These are phyloP conservation scores for Lordiphosa collinella DNA, from an alignment of 1,140 invertebrate species.

Conservation along the genomic window DNA sequence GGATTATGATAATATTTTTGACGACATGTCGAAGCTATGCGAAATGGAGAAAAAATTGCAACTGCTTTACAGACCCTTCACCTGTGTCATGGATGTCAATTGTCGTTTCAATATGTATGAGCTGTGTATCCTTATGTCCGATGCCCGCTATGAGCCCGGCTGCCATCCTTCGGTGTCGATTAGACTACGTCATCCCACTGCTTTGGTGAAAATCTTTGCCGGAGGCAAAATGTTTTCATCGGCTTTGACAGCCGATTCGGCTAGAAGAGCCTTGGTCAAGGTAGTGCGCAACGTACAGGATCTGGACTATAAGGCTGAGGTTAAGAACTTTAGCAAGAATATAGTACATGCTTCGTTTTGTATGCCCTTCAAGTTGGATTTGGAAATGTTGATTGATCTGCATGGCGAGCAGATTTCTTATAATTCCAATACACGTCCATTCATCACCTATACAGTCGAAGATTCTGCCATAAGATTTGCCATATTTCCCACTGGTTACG, in stretches of 20 bases:
- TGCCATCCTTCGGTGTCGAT: constrained; percentile 35
- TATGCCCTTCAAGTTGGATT: constrained; percentile 51
- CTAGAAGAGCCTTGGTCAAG: constrained; percentile 28
- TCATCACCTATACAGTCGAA: constrained; percentile 44
- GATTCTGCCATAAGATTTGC: constrained; percentile 31
- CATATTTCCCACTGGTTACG: constrained; percentile 46
- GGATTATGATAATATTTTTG: constrained; percentile 39
- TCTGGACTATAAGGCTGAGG: constrained; percentile 39
- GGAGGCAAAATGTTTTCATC: constrained; percentile 31
- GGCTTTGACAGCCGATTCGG: constrained; percentile 28
- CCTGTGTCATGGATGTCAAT: constrained; percentile 30
- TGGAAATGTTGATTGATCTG: constrained; percentile 22
- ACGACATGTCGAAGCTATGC: constrained; percentile 21
- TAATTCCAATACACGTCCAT: constrained; percentile 32
- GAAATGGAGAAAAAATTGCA: constrained; percentile 41
- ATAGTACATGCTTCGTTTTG: constrained; percentile 50
- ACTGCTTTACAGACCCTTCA: constrained; percentile 51
- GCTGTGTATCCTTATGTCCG: constrained; percentile 30
- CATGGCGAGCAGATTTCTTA: constrained; percentile 16
- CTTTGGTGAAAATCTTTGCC: constrained; percentile 29
- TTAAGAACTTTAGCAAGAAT: constrained; percentile 33
- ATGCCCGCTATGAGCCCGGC: constrained; percentile 40
- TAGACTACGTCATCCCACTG: constrained; percentile 15
- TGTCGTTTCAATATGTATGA: constrained; percentile 48
- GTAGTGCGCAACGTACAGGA: constrained; percentile 33